Evolutionary conservation across 1,140 invertebrate species (phyloP).

Genomic region (Trypoxylus dichotomus): DNA sequence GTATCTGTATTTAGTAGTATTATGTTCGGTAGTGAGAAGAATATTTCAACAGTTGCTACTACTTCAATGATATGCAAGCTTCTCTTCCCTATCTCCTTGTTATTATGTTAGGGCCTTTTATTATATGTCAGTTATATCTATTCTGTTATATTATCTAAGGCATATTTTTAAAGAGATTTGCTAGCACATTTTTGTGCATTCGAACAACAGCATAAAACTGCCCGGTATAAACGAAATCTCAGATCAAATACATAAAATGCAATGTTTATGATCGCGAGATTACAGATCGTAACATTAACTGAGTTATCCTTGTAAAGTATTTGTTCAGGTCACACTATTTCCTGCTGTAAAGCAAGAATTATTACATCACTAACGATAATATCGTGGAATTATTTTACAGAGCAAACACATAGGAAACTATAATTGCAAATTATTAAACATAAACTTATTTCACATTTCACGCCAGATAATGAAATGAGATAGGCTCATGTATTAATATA

Average conservation of each 20-base stretch:
- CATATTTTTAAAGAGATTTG: too few relatives aligned
- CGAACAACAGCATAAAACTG: not conserved
- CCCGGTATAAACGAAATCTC: not conserved
- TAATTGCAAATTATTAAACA: not conserved
- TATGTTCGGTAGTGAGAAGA: too few relatives aligned
- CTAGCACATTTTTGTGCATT: too few relatives aligned
- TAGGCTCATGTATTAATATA: not conserved
- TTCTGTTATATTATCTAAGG: too few relatives aligned
- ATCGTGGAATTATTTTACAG: not conserved
- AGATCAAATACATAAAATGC: not conserved
- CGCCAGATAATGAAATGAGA: not conserved
- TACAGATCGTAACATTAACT: not conserved
- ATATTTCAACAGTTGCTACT: too few relatives aligned
- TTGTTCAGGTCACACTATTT: not conserved
- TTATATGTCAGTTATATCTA: too few relatives aligned
- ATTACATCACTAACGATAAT: not conserved
- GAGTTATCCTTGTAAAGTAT: not conserved
- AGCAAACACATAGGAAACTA: not conserved
- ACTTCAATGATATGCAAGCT: too few relatives aligned
- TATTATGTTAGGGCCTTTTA: too few relatives aligned
- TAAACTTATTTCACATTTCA: not conserved
- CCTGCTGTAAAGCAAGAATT: not conserved
- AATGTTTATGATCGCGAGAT: not conserved
- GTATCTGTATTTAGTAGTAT: too few relatives aligned
- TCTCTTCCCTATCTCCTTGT: too few relatives aligned